Evolutionary conservation across 2,797 vertebrate genomes (phyloP).

Genomic region (Smutsia gigantea): DNA sequence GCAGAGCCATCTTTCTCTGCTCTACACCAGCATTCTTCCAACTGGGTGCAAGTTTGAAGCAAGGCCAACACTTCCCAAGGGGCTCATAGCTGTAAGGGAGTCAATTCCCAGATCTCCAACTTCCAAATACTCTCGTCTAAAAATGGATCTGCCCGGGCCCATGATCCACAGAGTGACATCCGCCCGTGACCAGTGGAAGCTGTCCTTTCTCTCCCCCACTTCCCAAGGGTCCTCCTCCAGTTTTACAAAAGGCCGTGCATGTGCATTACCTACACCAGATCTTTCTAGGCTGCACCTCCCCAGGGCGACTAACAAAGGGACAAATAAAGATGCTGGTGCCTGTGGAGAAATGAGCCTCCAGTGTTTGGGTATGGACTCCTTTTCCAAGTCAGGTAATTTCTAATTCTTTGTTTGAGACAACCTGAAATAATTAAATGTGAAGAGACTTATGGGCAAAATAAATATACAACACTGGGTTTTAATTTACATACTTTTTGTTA

Average conservation of each 20-base stretch:
- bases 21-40: not conserved
- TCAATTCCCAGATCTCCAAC: not conserved
- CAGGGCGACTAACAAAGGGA: not conserved
- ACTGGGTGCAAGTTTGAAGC: not conserved
- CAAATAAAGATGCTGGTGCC: not conserved
- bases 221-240: not conserved
- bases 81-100: not conserved
- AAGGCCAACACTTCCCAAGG: not conserved
- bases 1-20: not conserved
- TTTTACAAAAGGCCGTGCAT: not conserved
- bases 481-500: not conserved
- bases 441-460: not conserved
- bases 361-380: not conserved
- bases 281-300: too few relatives aligned
- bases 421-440: not conserved
- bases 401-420: slow-evolving; percentile 11
- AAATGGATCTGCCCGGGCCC: not conserved
- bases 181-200: not conserved
- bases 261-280: not conserved
- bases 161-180: not conserved
- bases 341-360: not conserved
- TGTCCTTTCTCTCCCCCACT: not conserved
- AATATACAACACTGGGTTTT: slow-evolving; percentile 5
- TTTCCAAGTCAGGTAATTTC: not conserved
- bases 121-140: not conserved